Conservation (phyloP, 2,113 vertebrate species). For the Stictonetta naevosa region DNA sequence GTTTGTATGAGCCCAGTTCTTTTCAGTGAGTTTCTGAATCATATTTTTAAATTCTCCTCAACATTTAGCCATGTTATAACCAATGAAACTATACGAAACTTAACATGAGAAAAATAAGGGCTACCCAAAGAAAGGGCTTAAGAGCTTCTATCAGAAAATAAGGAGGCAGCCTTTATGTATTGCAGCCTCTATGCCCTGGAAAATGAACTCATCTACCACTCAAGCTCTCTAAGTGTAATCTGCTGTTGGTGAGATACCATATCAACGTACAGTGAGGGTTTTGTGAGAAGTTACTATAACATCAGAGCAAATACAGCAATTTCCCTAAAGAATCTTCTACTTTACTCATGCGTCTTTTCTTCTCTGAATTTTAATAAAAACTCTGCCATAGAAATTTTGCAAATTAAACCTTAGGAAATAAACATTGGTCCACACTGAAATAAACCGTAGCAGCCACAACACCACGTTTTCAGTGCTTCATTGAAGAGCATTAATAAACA, state of each 20-base stretch:
- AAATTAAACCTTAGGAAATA: neutral
- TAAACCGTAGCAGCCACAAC: neutral
- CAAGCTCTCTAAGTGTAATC: neutral
- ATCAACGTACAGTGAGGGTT: fast-evolving
- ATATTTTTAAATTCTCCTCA: neutral
- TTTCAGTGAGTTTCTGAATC: neutral
- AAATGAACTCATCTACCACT: neutral
- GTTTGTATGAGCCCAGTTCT: neutral
- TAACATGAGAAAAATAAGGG: neutral
- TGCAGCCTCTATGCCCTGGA: neutral
- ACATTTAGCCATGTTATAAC: neutral
- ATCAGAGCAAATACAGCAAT: neutral
- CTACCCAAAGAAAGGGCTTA: neutral
- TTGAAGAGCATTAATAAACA: neutral
- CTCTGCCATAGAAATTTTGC: neutral
- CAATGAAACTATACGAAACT: neutral
- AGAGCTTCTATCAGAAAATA: neutral
- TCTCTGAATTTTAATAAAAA: neutral
- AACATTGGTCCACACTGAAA: neutral
- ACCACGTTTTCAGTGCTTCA: neutral
- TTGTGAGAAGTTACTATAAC: neutral
- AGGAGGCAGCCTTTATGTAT: neutral
- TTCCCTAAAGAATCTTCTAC: neutral
- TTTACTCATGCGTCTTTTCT: neutral
- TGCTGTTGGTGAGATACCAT: neutral